Conservation (phyloP, 2,113 vertebrate genomes). For the Sander lucioperca region DNA sequence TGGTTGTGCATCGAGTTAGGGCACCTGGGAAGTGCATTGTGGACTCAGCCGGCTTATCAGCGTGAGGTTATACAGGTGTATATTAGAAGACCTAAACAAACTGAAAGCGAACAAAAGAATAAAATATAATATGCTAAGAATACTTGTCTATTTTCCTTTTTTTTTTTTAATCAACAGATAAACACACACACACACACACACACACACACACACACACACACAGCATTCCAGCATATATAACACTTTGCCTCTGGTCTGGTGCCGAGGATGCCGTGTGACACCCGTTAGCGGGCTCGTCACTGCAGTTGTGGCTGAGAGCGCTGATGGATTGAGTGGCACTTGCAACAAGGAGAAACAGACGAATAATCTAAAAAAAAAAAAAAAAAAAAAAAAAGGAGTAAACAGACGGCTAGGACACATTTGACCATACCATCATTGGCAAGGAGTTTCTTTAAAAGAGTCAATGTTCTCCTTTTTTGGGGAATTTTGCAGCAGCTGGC, state of each 20-base stretch:
- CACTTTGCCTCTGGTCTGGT: conserved; percentile 41
- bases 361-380: background rate
- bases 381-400: conserved; percentile 23
- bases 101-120: conserved; percentile 60
- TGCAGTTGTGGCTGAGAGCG: conserved; percentile 24
- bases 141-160: conserved; percentile 60
- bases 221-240: conserved; percentile 69
- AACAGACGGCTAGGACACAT: conserved; percentile 18
- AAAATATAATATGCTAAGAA: conserved; percentile 68
- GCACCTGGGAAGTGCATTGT: conserved; percentile 61
- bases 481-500: conserved; percentile 60
- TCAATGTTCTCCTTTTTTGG: conserved; percentile 2
- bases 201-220: too few species aligned
- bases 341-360: conserved; percentile 38
- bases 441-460: conserved; percentile 36
- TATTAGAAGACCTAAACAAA: conserved; percentile 52
- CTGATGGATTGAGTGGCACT: conserved; percentile 65
- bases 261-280: background rate
- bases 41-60: conserved; percentile 49
- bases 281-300: conserved; percentile 14
- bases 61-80: conserved; percentile 56
- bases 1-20: conserved; percentile 51
- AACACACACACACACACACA: background rate
- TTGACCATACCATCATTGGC: conserved; percentile 49
- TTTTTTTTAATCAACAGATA: conserved; percentile 20